Base-by-base conservation (phyloP, 2,888 invertebrate genomes). In the Drosophila bunnanda region DNA sequence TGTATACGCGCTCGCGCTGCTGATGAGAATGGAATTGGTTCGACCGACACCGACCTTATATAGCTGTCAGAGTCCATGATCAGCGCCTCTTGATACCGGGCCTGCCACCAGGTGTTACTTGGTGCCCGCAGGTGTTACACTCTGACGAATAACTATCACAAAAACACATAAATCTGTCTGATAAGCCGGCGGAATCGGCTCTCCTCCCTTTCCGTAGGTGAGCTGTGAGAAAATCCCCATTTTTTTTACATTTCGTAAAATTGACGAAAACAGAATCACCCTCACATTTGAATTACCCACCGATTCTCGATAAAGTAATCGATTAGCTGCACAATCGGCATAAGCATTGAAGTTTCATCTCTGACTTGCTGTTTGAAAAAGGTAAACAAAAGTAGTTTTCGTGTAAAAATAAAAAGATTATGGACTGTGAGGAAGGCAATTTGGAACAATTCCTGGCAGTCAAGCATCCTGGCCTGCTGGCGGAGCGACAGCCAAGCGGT, bases 81-180 rank as follows among this genome's bases (percentile, higher is more conserved):
- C 65, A 77, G 65, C 12, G 41, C 52, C 53, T 56, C 62, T 70
- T 72, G 78, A 78, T 76, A 82, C 68, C 1, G n/a, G 52, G 36
- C 44, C 41, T 13, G 28, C 36, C 52, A 53, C 75, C 81, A 83
- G 82, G 82, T 83, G 82, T 82, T 71, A 57, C 71, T 64, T 59
- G 44, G 1, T n/a, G 20, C 12, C 46, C 39, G 46, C 74, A 75
- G 74, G 75, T 75, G 74, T 75, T 74, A 46, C 25, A 61, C 56
- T 46, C 52, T 59, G 38, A 52, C 41, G 73, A 64, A 56, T 39
- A 52, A 56, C 52, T 56, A 71, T 56, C 34, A 71, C 28, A 52
- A 39, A n/a, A 46, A 2, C 15, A n/a, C 46, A 10, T 2, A 46
- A 77, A 69, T 73, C 61, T 39, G 58, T 60, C 59, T 75, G 82